Percentiles rank a stretch among this genome's conserved stretches.
phyloP scores from a whole-genome alignment of 2,797 vertebrate genomes.

The Galago senegalensis region DNA sequence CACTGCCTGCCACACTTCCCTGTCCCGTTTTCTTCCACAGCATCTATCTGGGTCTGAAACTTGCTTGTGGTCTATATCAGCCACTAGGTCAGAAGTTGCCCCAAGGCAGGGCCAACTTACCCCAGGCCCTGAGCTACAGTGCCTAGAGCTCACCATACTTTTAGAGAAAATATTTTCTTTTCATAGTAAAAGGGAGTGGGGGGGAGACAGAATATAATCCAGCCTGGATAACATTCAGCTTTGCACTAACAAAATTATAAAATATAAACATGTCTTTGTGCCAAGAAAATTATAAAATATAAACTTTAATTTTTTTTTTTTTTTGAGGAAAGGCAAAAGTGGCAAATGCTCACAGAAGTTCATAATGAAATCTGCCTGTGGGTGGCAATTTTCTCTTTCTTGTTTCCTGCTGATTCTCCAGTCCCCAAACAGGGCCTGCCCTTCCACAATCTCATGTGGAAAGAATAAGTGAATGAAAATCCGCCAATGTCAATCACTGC shows the following conservation, averaged over 20 bases:
- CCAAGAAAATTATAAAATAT: background rate
- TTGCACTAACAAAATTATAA: background rate
- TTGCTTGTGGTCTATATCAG: background rate
- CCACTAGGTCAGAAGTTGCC: background rate
- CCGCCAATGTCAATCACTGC: too few relatives aligned
- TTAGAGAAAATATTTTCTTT: background rate
- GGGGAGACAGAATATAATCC: background rate
- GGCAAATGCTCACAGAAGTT: background rate
- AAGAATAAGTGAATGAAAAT: background rate
- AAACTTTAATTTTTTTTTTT: background rate
- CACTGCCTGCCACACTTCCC: background rate
- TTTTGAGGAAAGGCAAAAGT: background rate
- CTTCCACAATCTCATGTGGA: background rate
- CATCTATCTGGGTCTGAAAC: background rate
- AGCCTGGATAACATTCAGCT: background rate
- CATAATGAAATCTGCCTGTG: background rate
- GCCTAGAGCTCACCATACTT: background rate
- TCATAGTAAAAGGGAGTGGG: background rate
- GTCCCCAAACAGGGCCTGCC: background rate
- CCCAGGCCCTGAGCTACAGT: background rate
- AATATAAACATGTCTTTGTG: background rate
- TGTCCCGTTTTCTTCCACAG: background rate
- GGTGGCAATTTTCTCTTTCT: background rate
- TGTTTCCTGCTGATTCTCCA: background rate
- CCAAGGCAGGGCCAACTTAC: too few relatives aligned